Base-by-base conservation (phyloP, 2,113 vertebrate species). In the Albula goreensis region DNA sequence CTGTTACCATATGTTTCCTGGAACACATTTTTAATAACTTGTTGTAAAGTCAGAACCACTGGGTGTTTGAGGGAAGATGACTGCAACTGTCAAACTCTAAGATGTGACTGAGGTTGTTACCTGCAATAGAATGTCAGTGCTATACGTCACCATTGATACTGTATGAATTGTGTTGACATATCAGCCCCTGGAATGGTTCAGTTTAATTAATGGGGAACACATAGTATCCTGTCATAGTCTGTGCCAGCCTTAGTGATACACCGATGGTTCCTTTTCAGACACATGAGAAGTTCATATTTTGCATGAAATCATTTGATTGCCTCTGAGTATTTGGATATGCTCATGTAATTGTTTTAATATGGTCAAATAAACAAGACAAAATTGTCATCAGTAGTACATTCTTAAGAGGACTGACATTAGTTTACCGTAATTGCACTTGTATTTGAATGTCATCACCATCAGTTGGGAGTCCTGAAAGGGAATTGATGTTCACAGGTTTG, bases 1-100 rank as follows among this genome's bases (percentile, higher is more conserved):
- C 96, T 93, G 93, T 93, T 94, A 93, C 96, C 96, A 96, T 96
- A 96, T 97, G 96, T 93, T 96, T 97, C 95, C 95, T 96, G 95
- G 95, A 96, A 96, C 85, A 77, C 93, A 95, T 95, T 95, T 95
- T 93, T 90, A 92, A 94, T 94, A 92, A 94, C 93, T 95, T 95
- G 92, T 93, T 94, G 91, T 91, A 95, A 95, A 91, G 89, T 93
- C 90, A 92, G 88, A 82, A 12, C 22, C 86, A 83, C 85, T 78
- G n/a, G 91, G 88, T 92, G 88, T 86, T 80, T 90, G 83, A 88
- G 81, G 88, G 89, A 87, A 86, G 77, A 74, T 10, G 70, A 74
- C 70, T 74, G 4, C 17, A 66, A 13, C 60, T 74, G 70, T 25
- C 70, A 25, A 74, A 11, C 4, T 4, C 70, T 74, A 31, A 31